Evolutionary conservation across 2,113 vertebrate species (phyloP).

Genomic region (Zosterops japonicus): DNA sequence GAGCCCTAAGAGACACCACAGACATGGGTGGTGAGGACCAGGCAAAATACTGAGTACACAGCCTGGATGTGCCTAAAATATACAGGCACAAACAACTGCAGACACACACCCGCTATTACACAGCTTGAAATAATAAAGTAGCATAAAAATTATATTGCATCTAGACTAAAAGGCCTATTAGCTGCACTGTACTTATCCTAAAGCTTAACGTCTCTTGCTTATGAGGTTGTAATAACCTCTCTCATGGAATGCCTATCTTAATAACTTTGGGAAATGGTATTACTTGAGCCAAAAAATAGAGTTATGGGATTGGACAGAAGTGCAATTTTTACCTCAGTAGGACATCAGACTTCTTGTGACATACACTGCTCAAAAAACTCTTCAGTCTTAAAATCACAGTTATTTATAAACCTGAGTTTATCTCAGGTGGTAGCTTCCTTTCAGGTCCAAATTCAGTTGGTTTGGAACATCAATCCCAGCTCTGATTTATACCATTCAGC

Average conservation of each 20-base stretch:
- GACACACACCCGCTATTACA: not conserved
- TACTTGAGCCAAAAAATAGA: not conserved
- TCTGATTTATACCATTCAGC: not conserved
- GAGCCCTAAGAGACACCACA: not conserved
- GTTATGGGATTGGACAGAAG: not conserved
- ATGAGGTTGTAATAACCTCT: not conserved
- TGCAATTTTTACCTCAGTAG: not conserved
- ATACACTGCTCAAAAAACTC: not conserved
- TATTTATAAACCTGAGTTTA: not conserved
- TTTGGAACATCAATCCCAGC: not conserved
- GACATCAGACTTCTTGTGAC: not conserved
- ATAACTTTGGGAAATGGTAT: not conserved
- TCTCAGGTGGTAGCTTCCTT: not conserved
- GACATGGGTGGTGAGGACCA: not conserved
- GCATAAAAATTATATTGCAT: not conserved
- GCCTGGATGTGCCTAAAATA: not conserved
- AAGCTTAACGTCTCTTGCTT: not conserved
- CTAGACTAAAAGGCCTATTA: not conserved
- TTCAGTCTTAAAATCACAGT: not conserved
- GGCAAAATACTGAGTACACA: not conserved
- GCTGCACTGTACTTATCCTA: not conserved
- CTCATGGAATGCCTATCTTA: not conserved
- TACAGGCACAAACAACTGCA: not conserved
- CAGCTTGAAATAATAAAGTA: not conserved
- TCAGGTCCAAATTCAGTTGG: not conserved